Evolutionary conservation across 2,888 invertebrate genomes (phyloP).

Genomic region (Ichneumon xanthorius): DNA sequence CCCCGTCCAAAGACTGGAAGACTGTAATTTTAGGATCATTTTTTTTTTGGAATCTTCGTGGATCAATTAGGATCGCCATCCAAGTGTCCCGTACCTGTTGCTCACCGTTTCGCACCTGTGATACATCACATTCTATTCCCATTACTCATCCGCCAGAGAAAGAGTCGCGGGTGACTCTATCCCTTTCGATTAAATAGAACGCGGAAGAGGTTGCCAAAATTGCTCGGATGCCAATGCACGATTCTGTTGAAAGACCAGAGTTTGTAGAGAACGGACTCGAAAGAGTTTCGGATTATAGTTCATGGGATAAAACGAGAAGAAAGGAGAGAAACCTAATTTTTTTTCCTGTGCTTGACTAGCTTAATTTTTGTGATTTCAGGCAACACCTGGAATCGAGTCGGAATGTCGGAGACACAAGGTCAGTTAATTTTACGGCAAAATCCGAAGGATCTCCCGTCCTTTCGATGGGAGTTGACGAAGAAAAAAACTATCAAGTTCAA

Average conservation of each 20-base stretch:
- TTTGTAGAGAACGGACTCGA: slow-evolving; percentile 38
- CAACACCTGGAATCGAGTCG: slow-evolving; percentile 66
- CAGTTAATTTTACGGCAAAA: slow-evolving; percentile 63
- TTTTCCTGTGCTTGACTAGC: neutral
- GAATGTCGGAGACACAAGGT: slow-evolving; percentile 83
- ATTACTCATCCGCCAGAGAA: slow-evolving; percentile 62
- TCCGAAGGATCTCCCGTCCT: neutral
- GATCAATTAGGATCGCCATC: neutral
- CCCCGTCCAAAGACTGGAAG: slow-evolving; percentile 8
- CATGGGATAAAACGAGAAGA: slow-evolving; percentile 17
- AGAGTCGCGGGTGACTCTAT: slow-evolving; percentile 26
- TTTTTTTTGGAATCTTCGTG: neutral
- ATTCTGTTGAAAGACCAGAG: slow-evolving; percentile 14
- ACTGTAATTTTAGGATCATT: neutral
- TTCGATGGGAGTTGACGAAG: neutral
- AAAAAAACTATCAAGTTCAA: neutral
- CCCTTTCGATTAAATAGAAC: slow-evolving; percentile 70
- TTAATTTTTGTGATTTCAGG: slow-evolving; percentile 61
- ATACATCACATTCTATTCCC: slow-evolving; percentile 66
- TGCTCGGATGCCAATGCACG: slow-evolving; percentile 52
- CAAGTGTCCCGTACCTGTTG: slow-evolving; percentile 55
- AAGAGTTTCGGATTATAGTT: slow-evolving; percentile 4
- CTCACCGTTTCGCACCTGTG: slow-evolving; percentile 51
- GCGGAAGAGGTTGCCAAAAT: slow-evolving; percentile 76
- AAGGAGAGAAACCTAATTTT: neutral